phyloP scores from a whole-genome alignment of 2,113 vertebrate genomes.

The Coregonus clupeaformis region DNA sequence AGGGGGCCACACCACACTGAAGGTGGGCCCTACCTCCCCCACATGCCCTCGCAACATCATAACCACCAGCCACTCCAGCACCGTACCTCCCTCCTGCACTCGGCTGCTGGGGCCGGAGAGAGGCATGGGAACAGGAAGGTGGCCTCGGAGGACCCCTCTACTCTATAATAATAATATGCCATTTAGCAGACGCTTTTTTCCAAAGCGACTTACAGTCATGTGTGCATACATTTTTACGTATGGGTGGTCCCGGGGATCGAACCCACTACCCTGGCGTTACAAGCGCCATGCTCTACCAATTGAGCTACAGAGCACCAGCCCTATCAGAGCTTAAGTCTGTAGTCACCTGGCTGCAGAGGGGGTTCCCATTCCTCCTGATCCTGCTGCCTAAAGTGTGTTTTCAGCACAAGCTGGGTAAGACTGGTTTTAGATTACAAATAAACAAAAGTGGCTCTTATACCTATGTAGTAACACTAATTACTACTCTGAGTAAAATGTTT shows the following conservation, averaged over 20 bases:
- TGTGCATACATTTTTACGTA: too few species aligned
- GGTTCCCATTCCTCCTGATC: slow-evolving; percentile 95
- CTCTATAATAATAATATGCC: too few species aligned
- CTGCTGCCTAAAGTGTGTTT: slow-evolving; percentile 95
- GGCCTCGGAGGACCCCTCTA: slow-evolving; percentile 74
- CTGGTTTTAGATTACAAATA: neutral
- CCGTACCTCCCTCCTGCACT: slow-evolving; percentile 86
- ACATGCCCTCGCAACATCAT: slow-evolving; percentile 78
- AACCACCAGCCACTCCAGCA: slow-evolving; percentile 84
- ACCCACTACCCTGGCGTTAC: too few species aligned
- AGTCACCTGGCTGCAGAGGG: slow-evolving; percentile 93
- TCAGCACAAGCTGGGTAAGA: slow-evolving; percentile 93
- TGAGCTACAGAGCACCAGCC: slow-evolving; percentile 86
- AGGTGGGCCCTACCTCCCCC: slow-evolving; percentile 77
- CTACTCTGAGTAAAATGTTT: too few species aligned
- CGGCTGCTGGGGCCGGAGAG: slow-evolving; percentile 71
- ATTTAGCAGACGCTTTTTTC: too few species aligned
- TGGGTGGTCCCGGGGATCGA: too few species aligned
- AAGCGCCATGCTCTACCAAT: too few species aligned
- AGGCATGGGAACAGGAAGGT: slow-evolving; percentile 85
- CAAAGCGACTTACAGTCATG: too few species aligned
- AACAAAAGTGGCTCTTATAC: neutral
- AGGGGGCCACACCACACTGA: slow-evolving; percentile 75
- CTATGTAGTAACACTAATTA: neutral
- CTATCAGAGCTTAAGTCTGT: slow-evolving; percentile 90